Base-by-base conservation (phyloP, 2,797 vertebrate species). In the Eleutherodactylus coqui region DNA sequence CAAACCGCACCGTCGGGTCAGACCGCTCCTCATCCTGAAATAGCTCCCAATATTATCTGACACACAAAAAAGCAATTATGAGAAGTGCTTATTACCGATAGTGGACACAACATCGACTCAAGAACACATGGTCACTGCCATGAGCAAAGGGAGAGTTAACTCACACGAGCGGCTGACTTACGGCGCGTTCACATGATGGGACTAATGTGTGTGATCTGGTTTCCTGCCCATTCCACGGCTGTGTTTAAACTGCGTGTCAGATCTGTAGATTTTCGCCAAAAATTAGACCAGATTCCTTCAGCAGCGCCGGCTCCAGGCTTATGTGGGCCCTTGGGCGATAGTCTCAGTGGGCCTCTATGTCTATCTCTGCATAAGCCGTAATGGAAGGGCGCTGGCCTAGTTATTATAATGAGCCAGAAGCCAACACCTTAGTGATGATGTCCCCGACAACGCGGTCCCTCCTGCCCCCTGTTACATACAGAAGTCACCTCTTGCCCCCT, bases 1-100 rank as follows among this genome's bases (percentile, higher is more conserved):
- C 38, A 62, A 83, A 75, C 70, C 82, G 29, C 82, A 75, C 53
- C 27, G 70, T 38, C 55, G 38, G 72, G 51, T 75, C 41, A 62
- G 51, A 19, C 67, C 16, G 24, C n/a, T 0, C 43, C 6, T 34
- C 51, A 45, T 81, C 79, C 45, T 69, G 24, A 41, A 73, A 55
- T 49, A 72, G 64, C 80, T 55, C 32, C 32, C 17, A 55, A 55
- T 73, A 58, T 43, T 47, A 55, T 82, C 4, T 55, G 49, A 53
- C 29, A 72, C 67, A 72, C 21, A n/a, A 16, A 72, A 55, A 70
- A 19, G 45, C 64, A 82, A 55, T 36, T 36, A 55, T 27, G 53
- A 62, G 36, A 79, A 60, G 55, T 43, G 55, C 47, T 45, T 55
- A 73, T 72, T 38, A 67, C 24, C 1, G 76, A 45, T 0, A 32